Conservation (phyloP, 2,797 vertebrate species). For the Pantherophis alleghaniensis region DNA sequence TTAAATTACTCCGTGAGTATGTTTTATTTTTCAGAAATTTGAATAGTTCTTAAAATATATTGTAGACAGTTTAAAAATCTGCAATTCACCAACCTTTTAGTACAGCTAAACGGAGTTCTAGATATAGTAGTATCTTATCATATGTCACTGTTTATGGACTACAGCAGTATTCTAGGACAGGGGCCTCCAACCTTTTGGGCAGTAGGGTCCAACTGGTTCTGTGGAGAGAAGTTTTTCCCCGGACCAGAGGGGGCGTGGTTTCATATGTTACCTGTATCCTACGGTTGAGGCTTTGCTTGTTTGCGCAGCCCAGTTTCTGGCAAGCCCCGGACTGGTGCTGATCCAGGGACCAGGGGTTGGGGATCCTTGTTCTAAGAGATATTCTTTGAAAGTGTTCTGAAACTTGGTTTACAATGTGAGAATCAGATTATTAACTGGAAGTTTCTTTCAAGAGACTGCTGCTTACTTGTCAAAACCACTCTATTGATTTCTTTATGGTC, state of each 20-base stretch:
- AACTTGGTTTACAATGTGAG: background rate
- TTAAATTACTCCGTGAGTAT: conserved; percentile 68
- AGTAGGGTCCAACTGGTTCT: no score
- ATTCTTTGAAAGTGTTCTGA: background rate
- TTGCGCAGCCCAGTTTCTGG: no score
- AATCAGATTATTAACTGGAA: background rate
- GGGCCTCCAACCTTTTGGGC: no score
- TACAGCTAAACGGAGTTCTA: background rate
- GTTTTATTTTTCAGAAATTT: conserved; percentile 39
- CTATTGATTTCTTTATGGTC: background rate
- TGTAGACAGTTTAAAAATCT: background rate
- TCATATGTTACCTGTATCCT: no score
- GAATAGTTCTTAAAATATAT: background rate
- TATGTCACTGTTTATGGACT: background rate
- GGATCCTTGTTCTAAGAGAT: background rate
- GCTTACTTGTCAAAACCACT: background rate
- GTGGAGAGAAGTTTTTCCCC: no score
- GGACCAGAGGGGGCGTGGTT: no score
- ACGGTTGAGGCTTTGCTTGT: no score
- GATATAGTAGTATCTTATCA: background rate
- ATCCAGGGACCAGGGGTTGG: no score
- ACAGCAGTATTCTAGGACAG: background rate
- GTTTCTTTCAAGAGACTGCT: background rate
- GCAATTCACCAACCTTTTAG: background rate
- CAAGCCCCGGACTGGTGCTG: no score